These are phyloP conservation scores for Equus quagga DNA, from an alignment of 2,113 vertebrate species.

Conservation along the genomic window DNA sequence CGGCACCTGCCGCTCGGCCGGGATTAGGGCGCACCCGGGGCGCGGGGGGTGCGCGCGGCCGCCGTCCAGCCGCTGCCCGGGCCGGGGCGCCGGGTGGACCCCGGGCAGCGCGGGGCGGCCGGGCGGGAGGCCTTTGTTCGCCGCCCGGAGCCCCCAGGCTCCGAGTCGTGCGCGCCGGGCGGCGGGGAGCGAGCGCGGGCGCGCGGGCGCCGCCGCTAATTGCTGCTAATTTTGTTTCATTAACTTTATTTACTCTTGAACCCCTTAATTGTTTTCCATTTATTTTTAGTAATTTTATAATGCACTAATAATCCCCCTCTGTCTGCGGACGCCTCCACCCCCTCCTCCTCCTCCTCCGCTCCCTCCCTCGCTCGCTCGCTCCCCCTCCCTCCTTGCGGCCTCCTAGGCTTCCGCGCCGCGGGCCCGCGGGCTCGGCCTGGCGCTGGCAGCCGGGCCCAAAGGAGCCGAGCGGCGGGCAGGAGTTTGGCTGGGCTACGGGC, in stretches of 20 bases:
- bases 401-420: background rate
- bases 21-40: constrained; percentile 87
- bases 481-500: background rate
- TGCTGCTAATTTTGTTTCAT: constrained; percentile 88
- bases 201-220: constrained; percentile 77
- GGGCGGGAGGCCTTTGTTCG: constrained; percentile 82
- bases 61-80: constrained; percentile 81
- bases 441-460: rapidly evolving
- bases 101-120: constrained; percentile 57
- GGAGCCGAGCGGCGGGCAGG: background rate
- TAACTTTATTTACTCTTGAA: constrained; percentile 89
- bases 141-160: constrained; percentile 24
- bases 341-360: background rate
- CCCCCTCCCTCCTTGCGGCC: background rate
- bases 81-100: background rate
- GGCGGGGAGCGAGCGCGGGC: constrained; percentile 55
- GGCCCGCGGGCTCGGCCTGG: background rate
- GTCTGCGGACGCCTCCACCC: constrained; percentile 39
- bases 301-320: constrained; percentile 77
- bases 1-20: constrained; percentile 89
- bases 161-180: constrained; percentile 59
- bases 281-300: constrained; percentile 84
- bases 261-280: constrained; percentile 83
- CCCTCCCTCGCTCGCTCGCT: background rate
- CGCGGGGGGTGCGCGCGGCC: constrained; percentile 63